Conservation (phyloP, 2,797 vertebrate species). For the Pachyuromys duprasi region DNA sequence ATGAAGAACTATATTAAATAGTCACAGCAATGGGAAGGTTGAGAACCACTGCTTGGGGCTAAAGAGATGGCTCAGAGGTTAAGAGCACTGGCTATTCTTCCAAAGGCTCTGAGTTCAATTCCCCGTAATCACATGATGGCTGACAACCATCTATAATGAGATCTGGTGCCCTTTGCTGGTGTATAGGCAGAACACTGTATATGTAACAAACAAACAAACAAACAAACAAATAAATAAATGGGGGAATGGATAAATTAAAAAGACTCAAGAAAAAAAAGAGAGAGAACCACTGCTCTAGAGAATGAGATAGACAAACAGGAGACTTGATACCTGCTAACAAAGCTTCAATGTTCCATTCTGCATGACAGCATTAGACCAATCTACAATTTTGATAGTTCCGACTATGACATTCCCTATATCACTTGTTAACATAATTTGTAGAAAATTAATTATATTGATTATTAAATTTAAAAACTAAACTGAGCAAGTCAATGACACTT, state of each 20-base stretch:
- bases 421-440: constrained; percentile 28
- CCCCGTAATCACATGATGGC: no score
- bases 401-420: not conserved
- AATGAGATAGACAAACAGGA: not conserved
- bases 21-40: not conserved
- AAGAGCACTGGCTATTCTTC: no score
- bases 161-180: no score
- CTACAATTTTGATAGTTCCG: constrained; percentile 29
- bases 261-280: no score
- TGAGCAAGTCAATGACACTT: constrained; percentile 52
- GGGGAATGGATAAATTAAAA: no score
- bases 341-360: not conserved
- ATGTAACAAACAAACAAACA: no score
- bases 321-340: not conserved
- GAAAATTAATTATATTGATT: constrained; percentile 43
- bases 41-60: not conserved
- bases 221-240: no score
- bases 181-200: no score
- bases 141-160: no score
- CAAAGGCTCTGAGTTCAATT: no score
- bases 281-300: not conserved
- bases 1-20: not conserved
- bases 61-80: not conserved
- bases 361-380: not conserved
- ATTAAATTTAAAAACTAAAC: constrained; percentile 22